These are phyloP conservation scores for Syrmaticus mikado DNA, from an alignment of 2,113 vertebrate species.

Conservation along the genomic window DNA sequence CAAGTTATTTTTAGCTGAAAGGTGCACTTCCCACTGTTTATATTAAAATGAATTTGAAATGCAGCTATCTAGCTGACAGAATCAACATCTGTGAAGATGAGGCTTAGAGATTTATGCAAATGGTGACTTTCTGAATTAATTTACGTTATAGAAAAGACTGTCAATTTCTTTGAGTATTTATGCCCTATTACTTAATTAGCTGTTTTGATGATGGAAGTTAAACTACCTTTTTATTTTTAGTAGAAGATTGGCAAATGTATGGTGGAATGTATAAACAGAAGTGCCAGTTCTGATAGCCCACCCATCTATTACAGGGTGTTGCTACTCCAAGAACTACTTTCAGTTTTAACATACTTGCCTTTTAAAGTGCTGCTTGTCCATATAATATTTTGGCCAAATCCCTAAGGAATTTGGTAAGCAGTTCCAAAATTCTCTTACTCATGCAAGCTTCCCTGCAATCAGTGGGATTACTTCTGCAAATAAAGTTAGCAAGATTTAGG, in stretches of 20 bases:
- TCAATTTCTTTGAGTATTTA: conserved; percentile 75
- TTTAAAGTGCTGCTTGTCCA: not conserved
- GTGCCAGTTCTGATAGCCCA: conserved; percentile 3
- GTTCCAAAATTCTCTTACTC: not conserved
- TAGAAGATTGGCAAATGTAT: conserved; percentile 27
- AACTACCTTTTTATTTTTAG: conserved; percentile 70
- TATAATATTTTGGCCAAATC: not conserved
- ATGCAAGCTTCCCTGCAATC: not conserved
- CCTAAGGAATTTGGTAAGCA: not conserved
- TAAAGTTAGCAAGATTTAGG: not conserved
- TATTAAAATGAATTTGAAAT: conserved; percentile 82
- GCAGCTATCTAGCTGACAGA: conserved; percentile 79
- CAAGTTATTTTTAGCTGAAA: conserved; percentile 80
- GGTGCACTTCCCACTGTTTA: conserved; percentile 75
- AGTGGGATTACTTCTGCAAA: not conserved
- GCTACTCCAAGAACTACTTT: not conserved
- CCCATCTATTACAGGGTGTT: not conserved
- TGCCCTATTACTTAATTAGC: conserved; percentile 74
- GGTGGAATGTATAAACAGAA: not conserved
- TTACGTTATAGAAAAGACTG: conserved; percentile 69
- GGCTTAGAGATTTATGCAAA: conserved; percentile 81
- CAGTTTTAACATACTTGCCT: not conserved
- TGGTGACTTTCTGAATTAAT: conserved; percentile 78
- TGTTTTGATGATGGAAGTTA: conserved; percentile 73
- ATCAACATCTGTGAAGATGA: conserved; percentile 81